Conservation (phyloP, 2,797 vertebrate genomes). For the Epinephelus coioides region DNA sequence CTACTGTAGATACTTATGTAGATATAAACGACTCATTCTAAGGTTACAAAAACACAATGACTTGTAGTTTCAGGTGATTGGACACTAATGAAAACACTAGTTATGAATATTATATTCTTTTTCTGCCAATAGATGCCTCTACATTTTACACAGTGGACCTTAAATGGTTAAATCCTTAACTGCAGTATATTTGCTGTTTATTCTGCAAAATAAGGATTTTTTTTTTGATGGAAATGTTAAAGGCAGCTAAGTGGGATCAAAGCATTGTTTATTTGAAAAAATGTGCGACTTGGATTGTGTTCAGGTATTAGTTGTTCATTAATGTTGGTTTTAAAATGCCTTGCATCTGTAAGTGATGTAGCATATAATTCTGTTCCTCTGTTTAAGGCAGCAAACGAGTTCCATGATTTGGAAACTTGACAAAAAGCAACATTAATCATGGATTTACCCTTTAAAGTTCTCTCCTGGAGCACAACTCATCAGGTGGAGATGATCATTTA, state of each 20-base stretch:
- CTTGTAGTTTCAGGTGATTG: too few relatives aligned
- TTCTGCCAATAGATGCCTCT: too few relatives aligned
- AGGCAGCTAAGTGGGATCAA: background rate
- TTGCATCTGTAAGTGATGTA: background rate
- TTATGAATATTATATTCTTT: too few relatives aligned
- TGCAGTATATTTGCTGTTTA: background rate
- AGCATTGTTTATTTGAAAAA: background rate
- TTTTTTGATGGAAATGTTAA: background rate
- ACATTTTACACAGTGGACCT: too few relatives aligned
- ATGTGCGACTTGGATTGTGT: background rate
- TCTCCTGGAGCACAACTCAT: background rate
- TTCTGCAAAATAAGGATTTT: background rate
- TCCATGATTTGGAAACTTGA: conserved; percentile 4
- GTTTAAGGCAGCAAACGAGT: background rate
- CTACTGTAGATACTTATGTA: too few relatives aligned
- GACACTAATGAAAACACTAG: too few relatives aligned
- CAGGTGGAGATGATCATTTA: background rate
- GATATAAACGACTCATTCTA: too few relatives aligned
- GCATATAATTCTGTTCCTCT: background rate
- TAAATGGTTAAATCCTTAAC: background rate
- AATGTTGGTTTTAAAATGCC: background rate
- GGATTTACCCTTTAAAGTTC: background rate
- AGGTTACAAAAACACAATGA: too few relatives aligned
- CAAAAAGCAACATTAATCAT: background rate
- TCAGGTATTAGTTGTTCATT: background rate